phyloP scores from a whole-genome alignment of 2,888 invertebrate species.

The Andrena minutula region DNA sequence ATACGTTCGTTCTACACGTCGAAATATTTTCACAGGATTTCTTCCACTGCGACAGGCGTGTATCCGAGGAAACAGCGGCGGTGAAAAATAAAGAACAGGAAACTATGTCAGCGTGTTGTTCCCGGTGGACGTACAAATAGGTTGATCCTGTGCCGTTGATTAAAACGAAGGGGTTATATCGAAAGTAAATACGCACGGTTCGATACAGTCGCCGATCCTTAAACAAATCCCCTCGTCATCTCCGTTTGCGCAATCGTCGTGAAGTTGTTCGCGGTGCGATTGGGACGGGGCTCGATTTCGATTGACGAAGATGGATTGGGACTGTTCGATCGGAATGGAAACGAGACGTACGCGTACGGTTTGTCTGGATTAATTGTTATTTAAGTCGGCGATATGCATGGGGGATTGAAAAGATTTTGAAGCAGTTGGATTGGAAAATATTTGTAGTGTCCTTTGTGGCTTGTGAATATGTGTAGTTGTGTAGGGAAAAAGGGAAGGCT shows the following conservation, averaged over 20 bases:
- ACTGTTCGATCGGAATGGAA: background rate
- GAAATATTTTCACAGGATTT: constrained; percentile 51
- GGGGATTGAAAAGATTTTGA: too few relatives aligned
- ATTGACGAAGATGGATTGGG: constrained; percentile 1
- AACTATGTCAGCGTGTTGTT: constrained; percentile 57
- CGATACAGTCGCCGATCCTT: background rate
- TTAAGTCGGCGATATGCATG: too few relatives aligned
- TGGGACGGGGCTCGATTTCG: background rate
- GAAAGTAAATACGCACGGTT: constrained; percentile 33
- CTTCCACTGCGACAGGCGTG: constrained; percentile 11
- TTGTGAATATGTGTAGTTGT: too few relatives aligned
- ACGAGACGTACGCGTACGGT: background rate
- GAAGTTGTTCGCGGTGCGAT: background rate
- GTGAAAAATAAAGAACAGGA: background rate
- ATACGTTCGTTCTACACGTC: constrained; percentile 30
- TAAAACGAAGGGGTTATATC: constrained; percentile 32
- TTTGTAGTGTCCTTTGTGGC: too few relatives aligned
- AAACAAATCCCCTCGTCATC: constrained; percentile 10
- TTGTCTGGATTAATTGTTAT: too few relatives aligned
- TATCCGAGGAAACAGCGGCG: constrained; percentile 20
- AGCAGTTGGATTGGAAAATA: too few relatives aligned
- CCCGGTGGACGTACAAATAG: constrained; percentile 47
- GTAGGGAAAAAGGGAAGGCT: too few relatives aligned
- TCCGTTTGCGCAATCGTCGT: background rate
- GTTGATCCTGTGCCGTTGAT: constrained; percentile 47